Percentiles rank a stretch among this genome's conserved stretches.
These are phyloP conservation scores for Monoplex corrugatus DNA, from an alignment of 2,888 invertebrate genomes.

Conservation along the genomic window DNA sequence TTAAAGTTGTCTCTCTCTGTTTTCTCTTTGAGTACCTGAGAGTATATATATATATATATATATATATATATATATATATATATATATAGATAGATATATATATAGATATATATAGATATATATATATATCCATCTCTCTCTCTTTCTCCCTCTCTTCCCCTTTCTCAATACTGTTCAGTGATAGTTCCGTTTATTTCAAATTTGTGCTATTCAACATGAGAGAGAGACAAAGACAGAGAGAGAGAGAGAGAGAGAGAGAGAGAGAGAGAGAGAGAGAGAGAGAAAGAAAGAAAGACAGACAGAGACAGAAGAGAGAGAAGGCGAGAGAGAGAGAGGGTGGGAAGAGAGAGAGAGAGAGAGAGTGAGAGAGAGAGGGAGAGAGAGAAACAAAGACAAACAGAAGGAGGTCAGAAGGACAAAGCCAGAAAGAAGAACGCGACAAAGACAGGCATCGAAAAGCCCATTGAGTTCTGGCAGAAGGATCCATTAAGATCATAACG, in stretches of 20 bases:
- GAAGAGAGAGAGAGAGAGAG: background rate
- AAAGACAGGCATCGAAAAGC: background rate
- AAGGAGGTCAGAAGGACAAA: background rate
- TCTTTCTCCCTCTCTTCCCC: background rate
- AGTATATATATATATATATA: too few relatives aligned
- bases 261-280: constrained; percentile 33
- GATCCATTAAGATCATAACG: too few relatives aligned
- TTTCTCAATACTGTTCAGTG: background rate
- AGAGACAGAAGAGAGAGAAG: background rate
- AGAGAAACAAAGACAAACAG: background rate
- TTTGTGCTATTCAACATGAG: background rate
- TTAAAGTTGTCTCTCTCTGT: too few relatives aligned
- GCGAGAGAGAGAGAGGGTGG: background rate
- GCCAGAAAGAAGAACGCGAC: background rate
- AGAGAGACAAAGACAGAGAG: background rate
- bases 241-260: constrained; percentile 24
- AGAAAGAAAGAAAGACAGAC: constrained; percentile 11
- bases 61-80: background rate
- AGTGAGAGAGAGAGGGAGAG: background rate
- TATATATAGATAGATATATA: background rate
- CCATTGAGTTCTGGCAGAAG: too few relatives aligned
- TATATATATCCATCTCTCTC: background rate
- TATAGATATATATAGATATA: background rate
- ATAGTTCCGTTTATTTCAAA: background rate
- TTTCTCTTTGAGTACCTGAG: too few relatives aligned